Evolutionary conservation across 2,113 vertebrate genomes (phyloP).

Genomic region (Tyto alba): DNA sequence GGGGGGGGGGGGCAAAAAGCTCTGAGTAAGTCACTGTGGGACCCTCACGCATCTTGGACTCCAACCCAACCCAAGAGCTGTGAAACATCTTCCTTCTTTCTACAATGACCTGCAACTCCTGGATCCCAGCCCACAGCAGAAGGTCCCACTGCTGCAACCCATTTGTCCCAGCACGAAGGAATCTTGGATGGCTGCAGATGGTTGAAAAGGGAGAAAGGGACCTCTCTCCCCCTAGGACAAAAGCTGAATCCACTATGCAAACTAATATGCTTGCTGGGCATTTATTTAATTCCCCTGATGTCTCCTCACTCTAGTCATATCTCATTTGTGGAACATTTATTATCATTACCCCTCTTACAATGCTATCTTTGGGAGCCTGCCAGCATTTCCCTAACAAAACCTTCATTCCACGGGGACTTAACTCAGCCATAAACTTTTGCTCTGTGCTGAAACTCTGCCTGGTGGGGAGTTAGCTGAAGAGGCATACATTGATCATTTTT

Average conservation of each 20-base stretch:
- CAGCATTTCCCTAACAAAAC: conserved; percentile 52
- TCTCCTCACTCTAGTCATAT: not conserved
- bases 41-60: not conserved
- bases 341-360: conserved; percentile 32
- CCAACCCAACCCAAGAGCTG: not conserved
- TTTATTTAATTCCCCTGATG: conserved; percentile 27
- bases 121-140: not conserved
- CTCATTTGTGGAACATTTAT: conserved; percentile 28
- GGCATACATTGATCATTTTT: conserved; percentile 32
- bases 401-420: conserved; percentile 22
- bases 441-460: conserved; percentile 30
- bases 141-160: conserved; percentile 8
- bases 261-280: conserved; percentile 15
- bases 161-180: not conserved
- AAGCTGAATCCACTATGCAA: conserved; percentile 12
- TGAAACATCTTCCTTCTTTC: conserved; percentile 14
- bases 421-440: conserved; percentile 35
- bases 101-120: not conserved
- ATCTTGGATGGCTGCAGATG: conserved; percentile 12
- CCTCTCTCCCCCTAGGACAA: not conserved
- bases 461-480: not conserved
- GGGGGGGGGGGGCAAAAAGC: not conserved
- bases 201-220: conserved; percentile 1
- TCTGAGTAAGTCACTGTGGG: not conserved
- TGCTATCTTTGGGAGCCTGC: conserved; percentile 47